These are phyloP conservation scores for Emys orbicularis DNA, from an alignment of 2,797 vertebrate genomes.

Conservation along the genomic window DNA sequence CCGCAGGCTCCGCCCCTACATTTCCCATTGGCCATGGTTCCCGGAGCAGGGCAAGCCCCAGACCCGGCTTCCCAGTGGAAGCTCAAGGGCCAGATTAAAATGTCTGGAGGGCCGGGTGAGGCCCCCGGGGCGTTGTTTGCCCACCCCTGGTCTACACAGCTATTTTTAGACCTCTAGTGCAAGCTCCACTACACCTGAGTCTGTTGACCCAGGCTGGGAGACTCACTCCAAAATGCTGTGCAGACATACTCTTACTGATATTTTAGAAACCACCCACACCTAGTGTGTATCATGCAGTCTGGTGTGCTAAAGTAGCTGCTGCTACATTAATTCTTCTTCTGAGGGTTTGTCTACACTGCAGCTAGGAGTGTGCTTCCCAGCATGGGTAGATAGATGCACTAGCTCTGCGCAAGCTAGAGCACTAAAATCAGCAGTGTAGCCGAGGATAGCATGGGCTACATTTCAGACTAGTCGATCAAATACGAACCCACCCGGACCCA, in stretches of 20 bases:
- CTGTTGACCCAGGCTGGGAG: not conserved
- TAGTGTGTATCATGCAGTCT: not conserved
- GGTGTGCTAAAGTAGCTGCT: accelerated
- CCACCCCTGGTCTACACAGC: not conserved
- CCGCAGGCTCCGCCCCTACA: no score
- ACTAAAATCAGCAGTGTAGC: not conserved
- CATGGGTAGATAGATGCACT: not conserved
- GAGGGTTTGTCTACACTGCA: not conserved
- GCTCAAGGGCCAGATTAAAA: no score
- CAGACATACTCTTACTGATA: not conserved
- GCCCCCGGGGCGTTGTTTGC: no score
- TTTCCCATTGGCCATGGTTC: no score
- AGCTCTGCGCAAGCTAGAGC: not conserved
- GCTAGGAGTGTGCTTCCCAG: not conserved
- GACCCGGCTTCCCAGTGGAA: no score
- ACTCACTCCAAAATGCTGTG: not conserved
- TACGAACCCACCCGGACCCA: not conserved
- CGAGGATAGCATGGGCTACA: not conserved
- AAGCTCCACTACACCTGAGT: not conserved
- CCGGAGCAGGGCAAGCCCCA: no score
- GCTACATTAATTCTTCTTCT: not conserved
- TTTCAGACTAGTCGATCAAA: not conserved
- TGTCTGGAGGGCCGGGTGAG: no score
- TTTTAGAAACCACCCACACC: not conserved
- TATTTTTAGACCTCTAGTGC: not conserved